Evolutionary conservation across 1,140 invertebrate genomes (phyloP).

Genomic region (Leptopilina clavipes): DNA sequence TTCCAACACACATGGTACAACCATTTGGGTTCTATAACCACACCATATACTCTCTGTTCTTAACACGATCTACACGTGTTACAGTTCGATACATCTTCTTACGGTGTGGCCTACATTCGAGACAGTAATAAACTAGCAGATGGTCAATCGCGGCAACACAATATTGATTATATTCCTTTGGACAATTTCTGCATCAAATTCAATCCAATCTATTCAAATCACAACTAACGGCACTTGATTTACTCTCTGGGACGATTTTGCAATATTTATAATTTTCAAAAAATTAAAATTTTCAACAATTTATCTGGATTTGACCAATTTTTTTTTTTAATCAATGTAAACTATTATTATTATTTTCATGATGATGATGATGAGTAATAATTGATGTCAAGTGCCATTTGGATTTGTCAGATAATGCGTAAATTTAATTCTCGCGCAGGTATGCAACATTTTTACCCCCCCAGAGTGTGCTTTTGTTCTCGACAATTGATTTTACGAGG

Average conservation of each 20-base stretch:
- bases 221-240: conserved; percentile 1
- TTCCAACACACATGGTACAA: neutral
- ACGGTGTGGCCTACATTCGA: neutral
- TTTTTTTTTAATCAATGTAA: too few species aligned
- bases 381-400: too few species aligned
- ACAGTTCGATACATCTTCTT: conserved; percentile 2
- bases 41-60: neutral
- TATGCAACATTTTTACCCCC: too few species aligned
- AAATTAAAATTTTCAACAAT: too few species aligned
- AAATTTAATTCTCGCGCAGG: too few species aligned
- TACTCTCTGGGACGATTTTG: neutral
- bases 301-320: too few species aligned
- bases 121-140: neutral
- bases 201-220: conserved; percentile 12
- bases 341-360: too few species aligned
- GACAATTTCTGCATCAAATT: conserved; percentile 1
- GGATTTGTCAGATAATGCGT: too few species aligned
- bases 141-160: neutral
- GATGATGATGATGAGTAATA: too few species aligned
- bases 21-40: neutral
- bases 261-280: too few species aligned
- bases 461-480: neutral
- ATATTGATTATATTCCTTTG: neutral
- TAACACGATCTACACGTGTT: neutral
- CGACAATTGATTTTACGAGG: conserved; percentile 16